Evolutionary conservation across 2,113 vertebrate species (phyloP).

Genomic region (Prunella himalayana): DNA sequence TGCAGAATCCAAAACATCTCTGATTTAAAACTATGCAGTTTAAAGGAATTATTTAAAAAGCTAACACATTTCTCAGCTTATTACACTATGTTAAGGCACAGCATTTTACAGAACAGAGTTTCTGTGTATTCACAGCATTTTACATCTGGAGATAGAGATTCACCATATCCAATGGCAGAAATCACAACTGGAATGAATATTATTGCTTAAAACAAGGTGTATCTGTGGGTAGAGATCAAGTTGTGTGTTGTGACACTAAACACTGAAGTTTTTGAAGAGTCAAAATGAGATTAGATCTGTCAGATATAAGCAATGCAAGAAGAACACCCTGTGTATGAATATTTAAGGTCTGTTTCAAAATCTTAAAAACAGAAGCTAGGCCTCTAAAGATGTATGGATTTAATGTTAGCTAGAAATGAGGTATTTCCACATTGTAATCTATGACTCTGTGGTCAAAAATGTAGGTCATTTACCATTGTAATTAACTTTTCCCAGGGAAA

Average conservation of each 20-base stretch:
- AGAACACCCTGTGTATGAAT: background rate
- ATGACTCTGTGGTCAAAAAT: background rate
- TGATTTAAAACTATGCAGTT: constrained; percentile 12
- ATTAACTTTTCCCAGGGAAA: background rate
- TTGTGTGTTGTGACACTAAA: background rate
- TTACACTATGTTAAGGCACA: background rate
- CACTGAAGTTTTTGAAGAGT: background rate
- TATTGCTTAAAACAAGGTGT: background rate
- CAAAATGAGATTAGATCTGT: background rate
- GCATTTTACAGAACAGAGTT: constrained; percentile 14
- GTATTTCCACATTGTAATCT: background rate
- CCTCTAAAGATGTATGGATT: background rate
- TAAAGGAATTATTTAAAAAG: background rate
- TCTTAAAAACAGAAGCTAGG: background rate
- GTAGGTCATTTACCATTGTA: background rate
- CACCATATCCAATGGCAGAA: background rate
- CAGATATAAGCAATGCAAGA: background rate
- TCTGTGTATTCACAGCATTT: background rate
- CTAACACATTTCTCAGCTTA: constrained; percentile 31
- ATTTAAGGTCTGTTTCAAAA: background rate
- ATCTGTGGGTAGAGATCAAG: background rate
- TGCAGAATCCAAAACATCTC: constrained; percentile 46
- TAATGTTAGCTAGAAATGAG: background rate
- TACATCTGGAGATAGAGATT: background rate
- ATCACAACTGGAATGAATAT: background rate